Base-by-base conservation (phyloP, 2,113 vertebrate genomes). In the Pontoporia blainvillei region DNA sequence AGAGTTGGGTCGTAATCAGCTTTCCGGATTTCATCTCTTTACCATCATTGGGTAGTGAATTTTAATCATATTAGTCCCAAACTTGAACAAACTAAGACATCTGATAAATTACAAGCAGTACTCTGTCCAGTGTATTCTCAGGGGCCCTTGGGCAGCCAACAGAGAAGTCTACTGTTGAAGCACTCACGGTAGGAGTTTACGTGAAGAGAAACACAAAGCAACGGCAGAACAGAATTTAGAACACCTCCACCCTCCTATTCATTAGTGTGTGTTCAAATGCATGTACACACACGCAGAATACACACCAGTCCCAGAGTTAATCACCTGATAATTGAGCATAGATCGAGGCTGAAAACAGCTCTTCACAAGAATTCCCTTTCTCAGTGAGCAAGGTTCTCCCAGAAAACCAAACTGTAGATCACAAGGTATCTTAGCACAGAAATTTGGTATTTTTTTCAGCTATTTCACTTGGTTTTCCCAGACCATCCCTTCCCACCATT, bases 401-500 rank as follows among this genome's bases (percentile, higher is more conserved):
- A 93, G 72, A 36, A 88, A 97, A 61, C 39, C 61, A 52, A 79
- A 75, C 0, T 36, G 10, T 23, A 67, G 17, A 44, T 57, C 13
- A 67, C 5, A 23, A 57, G 27, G 49, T 21, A 25, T 66, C 44
- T 87, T 23, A 86, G 41, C 5, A 0, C 1, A 52, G 44, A 66
- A 46, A 82, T 18, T 36, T 36, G 57, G 34, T 8, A 10, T 29
- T 39, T 71, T 23, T 81, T 78, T 34, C 49, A 17, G 10, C 36
- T 44, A 87, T 75, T 44, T 81, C 17, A 84, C 39, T 54, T 92
- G 46, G 25, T 88, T 62, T 64, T n/a, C 81, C 64, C 64, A 75
- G 23, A 52, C 8, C 31, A 61, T 20, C 17, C 21, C 49, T 29
- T 93, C n/a, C 8, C 1, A 71, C 21, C 20, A 27, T 7, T 20